These are phyloP conservation scores for Cephonodes hylas DNA, from an alignment of 2,888 invertebrate genomes.

Conservation along the genomic window DNA sequence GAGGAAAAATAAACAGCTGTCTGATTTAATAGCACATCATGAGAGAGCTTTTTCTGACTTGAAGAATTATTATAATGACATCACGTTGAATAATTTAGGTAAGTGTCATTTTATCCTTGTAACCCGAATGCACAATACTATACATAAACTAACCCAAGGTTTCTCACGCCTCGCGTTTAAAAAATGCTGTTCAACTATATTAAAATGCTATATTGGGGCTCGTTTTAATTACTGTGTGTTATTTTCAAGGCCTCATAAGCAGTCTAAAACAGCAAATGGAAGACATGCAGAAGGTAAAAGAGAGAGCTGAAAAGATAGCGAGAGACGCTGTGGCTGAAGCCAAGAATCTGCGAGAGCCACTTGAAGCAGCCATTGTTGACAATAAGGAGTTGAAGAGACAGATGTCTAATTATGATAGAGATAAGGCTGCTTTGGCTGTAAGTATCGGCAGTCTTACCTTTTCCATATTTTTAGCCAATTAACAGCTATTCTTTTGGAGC, in stretches of 20 bases:
- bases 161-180: too few relatives aligned
- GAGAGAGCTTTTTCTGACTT: slow-evolving; percentile 93
- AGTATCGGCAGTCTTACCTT: too few relatives aligned
- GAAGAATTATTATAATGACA: slow-evolving; percentile 97
- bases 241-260: slow-evolving; percentile 84
- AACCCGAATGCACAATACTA: too few relatives aligned
- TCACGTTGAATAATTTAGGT: slow-evolving; percentile 95
- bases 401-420: slow-evolving; percentile 91
- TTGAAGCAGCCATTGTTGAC: slow-evolving; percentile 86
- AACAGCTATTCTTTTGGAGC: too few relatives aligned
- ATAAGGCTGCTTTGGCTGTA: slow-evolving; percentile 87
- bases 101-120: too few relatives aligned
- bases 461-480: too few relatives aligned
- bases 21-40: slow-evolving; percentile 89
- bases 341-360: slow-evolving; percentile 86
- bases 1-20: slow-evolving; percentile 93
- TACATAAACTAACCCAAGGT: too few relatives aligned
- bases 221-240: neutral
- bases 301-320: slow-evolving; percentile 87
- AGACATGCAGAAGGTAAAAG: slow-evolving; percentile 88
- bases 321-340: slow-evolving; percentile 87
- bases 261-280: slow-evolving; percentile 89
- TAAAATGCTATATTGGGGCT: neutral
- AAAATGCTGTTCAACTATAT: too few relatives aligned
- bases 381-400: slow-evolving; percentile 87